phyloP scores from a whole-genome alignment of 1,140 invertebrate species.

The Leptinotarsa undecemlineata region DNA sequence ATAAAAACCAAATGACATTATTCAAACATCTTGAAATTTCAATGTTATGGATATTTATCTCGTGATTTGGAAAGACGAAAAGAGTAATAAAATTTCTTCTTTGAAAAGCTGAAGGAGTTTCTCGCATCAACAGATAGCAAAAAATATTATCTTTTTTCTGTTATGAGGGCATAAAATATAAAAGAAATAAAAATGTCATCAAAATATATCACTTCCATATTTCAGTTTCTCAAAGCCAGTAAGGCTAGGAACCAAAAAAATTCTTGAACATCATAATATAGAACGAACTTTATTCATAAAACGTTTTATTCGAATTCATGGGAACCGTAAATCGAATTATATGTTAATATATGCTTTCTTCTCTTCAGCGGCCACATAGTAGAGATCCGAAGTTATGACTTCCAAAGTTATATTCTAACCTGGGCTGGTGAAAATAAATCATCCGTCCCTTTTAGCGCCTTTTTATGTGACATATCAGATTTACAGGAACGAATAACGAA shows the following conservation, averaged over 20 bases:
- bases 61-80: too few species aligned
- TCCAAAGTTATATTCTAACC: slow-evolving; percentile 7
- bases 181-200: slow-evolving; percentile 15
- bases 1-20: too few species aligned
- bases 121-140: background rate
- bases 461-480: slow-evolving; percentile 25
- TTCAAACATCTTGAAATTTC: too few species aligned
- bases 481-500: slow-evolving; percentile 12
- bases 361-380: background rate
- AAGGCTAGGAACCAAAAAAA: slow-evolving; percentile 6
- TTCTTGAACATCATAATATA: background rate
- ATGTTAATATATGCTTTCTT: slow-evolving; percentile 27
- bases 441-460: slow-evolving; percentile 22
- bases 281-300: slow-evolving; percentile 23
- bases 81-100: too few species aligned
- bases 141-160: background rate
- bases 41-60: too few species aligned
- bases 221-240: background rate
- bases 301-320: slow-evolving; percentile 27
- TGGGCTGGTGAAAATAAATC: slow-evolving; percentile 20
- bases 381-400: slow-evolving; percentile 23
- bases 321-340: slow-evolving; percentile 22
- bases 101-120: too few species aligned
- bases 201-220: slow-evolving; percentile 16
- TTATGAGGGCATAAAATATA: slow-evolving; percentile 2